Evolutionary conservation across 2,797 vertebrate species (phyloP), one percentile per base, ranked within the genome.

Genomic region (Gobio occitaniae): DNA sequence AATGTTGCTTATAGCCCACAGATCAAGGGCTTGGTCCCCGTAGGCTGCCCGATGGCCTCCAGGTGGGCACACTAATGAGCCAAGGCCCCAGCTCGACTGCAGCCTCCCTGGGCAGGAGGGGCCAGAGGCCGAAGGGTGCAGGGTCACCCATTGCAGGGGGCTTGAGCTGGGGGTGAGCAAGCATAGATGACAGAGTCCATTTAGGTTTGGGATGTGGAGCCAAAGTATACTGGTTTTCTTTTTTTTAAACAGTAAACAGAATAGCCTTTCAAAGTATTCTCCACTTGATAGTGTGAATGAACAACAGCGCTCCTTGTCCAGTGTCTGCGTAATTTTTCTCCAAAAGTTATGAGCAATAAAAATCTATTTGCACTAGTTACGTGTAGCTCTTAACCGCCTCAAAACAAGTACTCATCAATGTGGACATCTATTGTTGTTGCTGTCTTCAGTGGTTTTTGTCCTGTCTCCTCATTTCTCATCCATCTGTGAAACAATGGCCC

Each of bases 41-140:
- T 93, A 87, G 94, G 93, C 91, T 93, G 93, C 92, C 92, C 90
- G 82, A 93, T 93, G 90, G 93, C 92, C 96, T 96, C 96, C 96
- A 93, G 97, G 96, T 96, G 96, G 93, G 92, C 92, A 87, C 95
- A 91, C 95, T 97, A 97, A 97, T 97, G 96, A 97, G 96, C 90
- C 88, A 84, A 90, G 94, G 93, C 92, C 90, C 44, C 87, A 93
- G 91, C 92, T 94, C 92, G 89, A 84, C 92, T 93, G 59, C 93
- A 92, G 92, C 92, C 92, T 94, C 92, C 92, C 92, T 92, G 89
- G 93, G 88, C 91, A 91, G 89, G 87, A 86, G 89, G 91, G 90
- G 90, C 91, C 88, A 92, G 91, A 91, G 91, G 93, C 91, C 89
- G 90, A 90, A 90, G 87, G 89, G 86, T 91, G 88, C 83, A 44